Evolutionary conservation across 2,113 vertebrate species (phyloP).

Genomic region (Dinomys branickii): DNA sequence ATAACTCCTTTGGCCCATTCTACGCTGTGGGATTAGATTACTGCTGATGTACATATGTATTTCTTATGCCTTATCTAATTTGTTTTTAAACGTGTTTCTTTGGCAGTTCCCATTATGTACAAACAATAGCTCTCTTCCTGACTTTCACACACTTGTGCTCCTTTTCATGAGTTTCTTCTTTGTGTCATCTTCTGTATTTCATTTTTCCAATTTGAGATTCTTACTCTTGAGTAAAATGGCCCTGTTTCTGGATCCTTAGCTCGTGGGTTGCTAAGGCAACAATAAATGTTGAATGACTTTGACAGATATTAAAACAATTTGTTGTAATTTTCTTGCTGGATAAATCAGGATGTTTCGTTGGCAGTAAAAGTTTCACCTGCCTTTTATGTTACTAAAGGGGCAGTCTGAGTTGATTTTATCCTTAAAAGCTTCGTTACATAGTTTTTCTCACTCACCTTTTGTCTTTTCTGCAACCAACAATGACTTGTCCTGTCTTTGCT

Average conservation of each 20-base stretch:
- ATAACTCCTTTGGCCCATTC: constrained; percentile 2
- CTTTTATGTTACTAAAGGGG: background rate
- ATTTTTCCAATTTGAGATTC: constrained; percentile 28
- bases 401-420: background rate
- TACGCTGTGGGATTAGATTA: constrained; percentile 2
- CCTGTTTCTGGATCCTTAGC: background rate
- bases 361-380: background rate
- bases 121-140: constrained; percentile 43
- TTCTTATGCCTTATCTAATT: background rate
- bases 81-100: constrained; percentile 17
- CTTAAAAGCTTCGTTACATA: background rate
- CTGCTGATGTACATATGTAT: background rate
- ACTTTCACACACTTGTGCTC: constrained; percentile 31
- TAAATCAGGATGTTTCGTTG: background rate
- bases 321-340: background rate
- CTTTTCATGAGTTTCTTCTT: constrained; percentile 27
- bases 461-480: background rate
- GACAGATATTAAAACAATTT: background rate
- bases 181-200: constrained; percentile 31
- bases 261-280: background rate
- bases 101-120: constrained; percentile 28
- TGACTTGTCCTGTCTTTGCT: background rate
- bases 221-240: background rate
- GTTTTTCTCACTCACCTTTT: background rate
- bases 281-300: constrained; percentile 14